These are phyloP conservation scores for Brachyhypopomus gauderio DNA, from an alignment of 2,113 vertebrate species.

Conservation along the genomic window DNA sequence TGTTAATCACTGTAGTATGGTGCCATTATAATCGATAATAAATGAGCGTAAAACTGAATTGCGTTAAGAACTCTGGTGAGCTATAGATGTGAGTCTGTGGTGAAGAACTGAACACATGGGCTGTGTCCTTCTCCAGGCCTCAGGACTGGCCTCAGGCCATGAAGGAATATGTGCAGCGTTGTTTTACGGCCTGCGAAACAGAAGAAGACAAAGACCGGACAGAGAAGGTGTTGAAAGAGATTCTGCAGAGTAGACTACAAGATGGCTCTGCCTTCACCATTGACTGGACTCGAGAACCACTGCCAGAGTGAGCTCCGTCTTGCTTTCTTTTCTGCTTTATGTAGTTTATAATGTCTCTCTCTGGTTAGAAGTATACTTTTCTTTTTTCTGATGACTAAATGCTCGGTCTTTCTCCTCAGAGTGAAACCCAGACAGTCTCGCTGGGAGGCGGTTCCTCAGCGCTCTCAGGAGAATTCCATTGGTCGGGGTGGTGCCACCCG, in stretches of 20 bases:
- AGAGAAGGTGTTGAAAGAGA: conserved; percentile 88
- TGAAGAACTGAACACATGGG: background rate
- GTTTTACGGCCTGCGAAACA: conserved; percentile 88
- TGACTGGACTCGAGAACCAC: conserved; percentile 86
- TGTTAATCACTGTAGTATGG: too few relatives aligned
- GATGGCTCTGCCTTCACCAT: conserved; percentile 93
- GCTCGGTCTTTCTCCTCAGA: conserved; percentile 48
- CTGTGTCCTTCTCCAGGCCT: conserved; percentile 68
- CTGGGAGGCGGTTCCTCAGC: conserved; percentile 79
- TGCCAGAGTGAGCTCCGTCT: conserved; percentile 77
- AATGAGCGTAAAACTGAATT: too few relatives aligned
- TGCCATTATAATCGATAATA: too few relatives aligned
- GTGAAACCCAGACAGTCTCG: conserved; percentile 81
- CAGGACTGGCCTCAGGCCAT: conserved; percentile 92
- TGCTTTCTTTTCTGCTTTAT: background rate
- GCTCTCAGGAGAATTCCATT: conserved; percentile 63
- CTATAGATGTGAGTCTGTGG: background rate
- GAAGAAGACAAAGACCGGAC: conserved; percentile 92
- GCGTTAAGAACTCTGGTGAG: too few relatives aligned
- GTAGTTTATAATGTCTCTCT: background rate
- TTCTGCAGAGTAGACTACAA: conserved; percentile 86
- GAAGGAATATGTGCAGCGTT: conserved; percentile 93
- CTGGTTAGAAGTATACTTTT: background rate
- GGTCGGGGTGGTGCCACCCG: conserved; percentile 70
- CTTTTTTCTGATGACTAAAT: too few relatives aligned